Evolutionary conservation across 2,888 invertebrate genomes (phyloP).

Genomic region (Alcis repandata): DNA sequence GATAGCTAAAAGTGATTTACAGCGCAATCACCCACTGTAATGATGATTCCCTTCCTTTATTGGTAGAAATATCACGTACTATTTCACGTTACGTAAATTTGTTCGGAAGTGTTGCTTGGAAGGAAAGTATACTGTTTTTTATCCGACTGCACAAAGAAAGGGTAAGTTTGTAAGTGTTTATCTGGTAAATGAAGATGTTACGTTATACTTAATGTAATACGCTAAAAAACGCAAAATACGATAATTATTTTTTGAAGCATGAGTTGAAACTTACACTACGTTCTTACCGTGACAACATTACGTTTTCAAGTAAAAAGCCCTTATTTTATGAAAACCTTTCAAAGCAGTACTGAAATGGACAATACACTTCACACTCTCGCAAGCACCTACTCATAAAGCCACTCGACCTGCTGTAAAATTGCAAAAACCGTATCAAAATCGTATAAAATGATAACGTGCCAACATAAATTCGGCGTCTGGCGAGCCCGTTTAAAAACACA

Average conservation of each 20-base stretch:
- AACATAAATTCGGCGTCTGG: conserved; percentile 3
- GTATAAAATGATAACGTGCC: background rate
- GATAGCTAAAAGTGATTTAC: conserved; percentile 20
- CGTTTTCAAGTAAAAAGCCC: too few species aligned
- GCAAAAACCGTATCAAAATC: conserved; percentile 4
- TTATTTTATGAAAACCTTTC: background rate
- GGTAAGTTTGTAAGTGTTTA: too few species aligned
- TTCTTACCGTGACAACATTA: too few species aligned
- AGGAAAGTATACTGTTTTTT: background rate
- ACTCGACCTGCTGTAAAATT: background rate
- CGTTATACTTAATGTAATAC: too few species aligned
- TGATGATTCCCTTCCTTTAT: conserved; percentile 5
- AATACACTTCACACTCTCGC: background rate
- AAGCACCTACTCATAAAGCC: background rate
- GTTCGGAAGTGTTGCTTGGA: background rate
- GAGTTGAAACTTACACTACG: too few species aligned
- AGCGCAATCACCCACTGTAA: conserved; percentile 15
- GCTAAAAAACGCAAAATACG: too few species aligned
- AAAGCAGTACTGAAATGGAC: background rate
- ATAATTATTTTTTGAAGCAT: too few species aligned
- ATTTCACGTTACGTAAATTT: background rate
- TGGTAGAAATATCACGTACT: conserved; percentile 3
- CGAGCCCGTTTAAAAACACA: background rate
- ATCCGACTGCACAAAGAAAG: too few species aligned
- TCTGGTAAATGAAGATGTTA: background rate